Conservation (phyloP, 2,888 invertebrate species). For the Drosophila neonasuta region DNA sequence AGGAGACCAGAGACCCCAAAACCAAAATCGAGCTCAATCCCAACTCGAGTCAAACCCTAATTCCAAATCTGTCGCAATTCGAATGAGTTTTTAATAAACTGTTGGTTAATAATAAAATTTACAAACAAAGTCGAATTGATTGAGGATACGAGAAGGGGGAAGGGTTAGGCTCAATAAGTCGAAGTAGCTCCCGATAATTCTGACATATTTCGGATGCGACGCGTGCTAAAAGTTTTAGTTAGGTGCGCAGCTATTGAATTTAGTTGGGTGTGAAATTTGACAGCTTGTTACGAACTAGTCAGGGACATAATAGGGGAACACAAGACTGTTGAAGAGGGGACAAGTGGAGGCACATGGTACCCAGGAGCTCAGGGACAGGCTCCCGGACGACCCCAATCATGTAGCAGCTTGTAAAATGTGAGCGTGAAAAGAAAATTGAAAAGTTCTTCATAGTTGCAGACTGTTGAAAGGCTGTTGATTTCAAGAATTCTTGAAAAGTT, state of each 20-base stretch:
- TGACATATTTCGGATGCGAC: slow-evolving; percentile 41
- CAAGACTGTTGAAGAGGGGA: too few relatives aligned
- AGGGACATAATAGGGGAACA: background rate
- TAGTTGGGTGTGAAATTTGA: slow-evolving; percentile 71
- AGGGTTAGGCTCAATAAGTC: background rate
- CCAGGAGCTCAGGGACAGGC: background rate
- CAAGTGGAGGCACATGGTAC: background rate
- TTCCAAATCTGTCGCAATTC: slow-evolving; percentile 51
- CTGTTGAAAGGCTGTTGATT: slow-evolving; percentile 68
- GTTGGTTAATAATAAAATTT: slow-evolving; percentile 68
- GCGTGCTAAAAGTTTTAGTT: slow-evolving; percentile 62
- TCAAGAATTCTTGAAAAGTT: slow-evolving; percentile 52
- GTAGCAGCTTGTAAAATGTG: slow-evolving; percentile 73
- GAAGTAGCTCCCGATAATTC: slow-evolving; percentile 18
- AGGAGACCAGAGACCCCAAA: slow-evolving; percentile 41
- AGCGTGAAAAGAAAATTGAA: slow-evolving; percentile 72
- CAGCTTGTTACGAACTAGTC: slow-evolving; percentile 62
- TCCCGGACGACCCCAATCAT: slow-evolving; percentile 67
- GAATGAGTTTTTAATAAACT: slow-evolving; percentile 71
- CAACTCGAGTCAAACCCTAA: slow-evolving; percentile 26
- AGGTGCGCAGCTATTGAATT: slow-evolving; percentile 59
- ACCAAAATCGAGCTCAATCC: slow-evolving; percentile 5
- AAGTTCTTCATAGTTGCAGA: slow-evolving; percentile 52
- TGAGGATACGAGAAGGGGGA: slow-evolving; percentile 17
- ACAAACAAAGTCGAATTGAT: slow-evolving; percentile 45